Base-by-base conservation (phyloP, 2,888 invertebrate genomes). In the Cryptophagus acutangulus region DNA sequence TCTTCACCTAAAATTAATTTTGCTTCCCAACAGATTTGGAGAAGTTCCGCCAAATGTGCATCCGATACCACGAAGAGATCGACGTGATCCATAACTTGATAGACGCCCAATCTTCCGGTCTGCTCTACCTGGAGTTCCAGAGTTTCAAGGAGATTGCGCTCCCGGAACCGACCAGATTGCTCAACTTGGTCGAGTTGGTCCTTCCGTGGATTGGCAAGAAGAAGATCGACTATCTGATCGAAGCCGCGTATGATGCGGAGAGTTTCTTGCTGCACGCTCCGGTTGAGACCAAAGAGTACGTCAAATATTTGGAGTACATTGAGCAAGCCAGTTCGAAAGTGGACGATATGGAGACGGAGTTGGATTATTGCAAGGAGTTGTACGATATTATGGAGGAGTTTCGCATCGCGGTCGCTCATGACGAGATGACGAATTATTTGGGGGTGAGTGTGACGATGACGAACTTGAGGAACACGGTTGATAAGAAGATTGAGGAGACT, bases 351-450 rank as follows among this genome's bases (percentile, higher is more conserved):
- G 88, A 90, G 60, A 72, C 76, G 31, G 76, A 81, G 17, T 71
- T 89, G 3, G 87, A 88, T 60, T 86, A 90, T 61, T 78, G 87
- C 3, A 83, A 87, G 51, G 88, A 92, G 58, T 69, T 90, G 41
- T 87, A 90, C 61, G 84, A 90, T 49, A 75, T 91, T 2, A 86
- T 89, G 71, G 87, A 88, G 41, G 83, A 87, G 59, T 91, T 81
- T 63, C 70, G 75, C 16, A 85, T 92, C 40, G 74, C 77, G 0
- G 78, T 86, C 36, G 78, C 84, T 1, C 77, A 80, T 0, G 86
- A 88, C 36, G 87, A 88, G 49, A 74, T 77, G 69, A 73, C 74
- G 3, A 77, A 77, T 45, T 83, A 79, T 60, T 49, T 65, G 74
- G 77, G 78, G n/a, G 67, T 82, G 33, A 79, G 80, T 52, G 76